Evolutionary conservation across 2,797 vertebrate species (phyloP).

Genomic region (Distichodus sexfasciatus): DNA sequence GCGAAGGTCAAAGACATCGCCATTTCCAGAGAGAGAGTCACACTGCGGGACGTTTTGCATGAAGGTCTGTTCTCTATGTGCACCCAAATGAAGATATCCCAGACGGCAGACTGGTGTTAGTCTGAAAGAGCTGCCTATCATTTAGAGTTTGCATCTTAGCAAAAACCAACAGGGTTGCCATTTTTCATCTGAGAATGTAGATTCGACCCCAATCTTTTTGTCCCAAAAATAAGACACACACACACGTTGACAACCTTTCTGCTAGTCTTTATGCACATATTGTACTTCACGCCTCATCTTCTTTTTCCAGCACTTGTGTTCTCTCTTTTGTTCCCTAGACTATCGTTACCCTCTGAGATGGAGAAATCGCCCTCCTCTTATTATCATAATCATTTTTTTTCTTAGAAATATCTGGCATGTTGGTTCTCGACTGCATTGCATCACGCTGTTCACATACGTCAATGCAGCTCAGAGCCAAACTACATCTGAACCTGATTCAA

Average conservation of each 20-base stretch:
- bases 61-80: slow-evolving; percentile 80
- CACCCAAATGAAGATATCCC: too few species aligned
- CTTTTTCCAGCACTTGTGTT: neutral
- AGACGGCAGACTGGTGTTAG: too few species aligned
- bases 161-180: too few species aligned
- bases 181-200: too few species aligned
- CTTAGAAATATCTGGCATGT: slow-evolving; percentile 10
- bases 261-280: too few species aligned
- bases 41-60: slow-evolving; percentile 91
- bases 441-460: slow-evolving; percentile 11
- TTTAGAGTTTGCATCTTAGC: too few species aligned
- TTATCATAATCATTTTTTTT: neutral
- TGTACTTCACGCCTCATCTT: too few species aligned
- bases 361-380: neutral
- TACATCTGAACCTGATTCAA: slow-evolving; percentile 3
- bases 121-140: too few species aligned
- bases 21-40: slow-evolving; percentile 94
- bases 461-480: slow-evolving; percentile 9
- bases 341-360: neutral
- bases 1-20: slow-evolving; percentile 98
- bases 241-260: too few species aligned
- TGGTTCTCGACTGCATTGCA: slow-evolving; percentile 7
- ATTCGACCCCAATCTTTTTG: too few species aligned
- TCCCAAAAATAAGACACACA: too few species aligned
- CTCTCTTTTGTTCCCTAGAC: neutral